Conservation (phyloP, 2,797 vertebrate species). For the Pteropus rufus region DNA sequence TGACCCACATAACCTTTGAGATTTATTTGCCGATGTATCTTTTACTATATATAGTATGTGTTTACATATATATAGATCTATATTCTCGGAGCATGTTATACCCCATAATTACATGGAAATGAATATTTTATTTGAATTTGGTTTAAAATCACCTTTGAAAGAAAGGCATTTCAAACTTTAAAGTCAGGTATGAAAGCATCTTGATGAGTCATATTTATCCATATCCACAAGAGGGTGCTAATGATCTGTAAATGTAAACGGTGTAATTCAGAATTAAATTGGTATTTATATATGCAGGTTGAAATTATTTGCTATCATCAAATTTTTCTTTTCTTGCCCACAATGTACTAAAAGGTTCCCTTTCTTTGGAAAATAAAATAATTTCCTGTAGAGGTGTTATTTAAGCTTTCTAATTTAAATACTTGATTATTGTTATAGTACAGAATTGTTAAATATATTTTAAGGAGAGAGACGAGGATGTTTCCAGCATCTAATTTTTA, state of each 20-base stretch:
- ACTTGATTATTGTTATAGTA: not conserved
- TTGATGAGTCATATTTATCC: constrained; percentile 31
- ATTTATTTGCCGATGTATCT: not conserved
- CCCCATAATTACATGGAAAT: not conserved
- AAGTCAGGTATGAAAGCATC: not conserved
- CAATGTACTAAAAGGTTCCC: not conserved
- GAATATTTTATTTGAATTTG: not conserved
- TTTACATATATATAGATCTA: not conserved
- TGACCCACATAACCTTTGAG: not conserved
- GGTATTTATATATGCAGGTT: not conserved
- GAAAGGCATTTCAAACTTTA: not conserved
- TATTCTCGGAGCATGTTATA: not conserved
- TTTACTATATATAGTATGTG: not conserved
- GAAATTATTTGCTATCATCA: constrained; percentile 20
- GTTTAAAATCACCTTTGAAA: constrained; percentile 13
- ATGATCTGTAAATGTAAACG: constrained; percentile 30
- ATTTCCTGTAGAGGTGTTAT: not conserved
- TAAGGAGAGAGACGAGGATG: not conserved
- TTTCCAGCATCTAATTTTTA: not conserved
- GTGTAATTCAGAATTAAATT: not conserved
- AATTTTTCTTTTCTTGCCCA: not conserved
- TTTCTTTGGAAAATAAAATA: constrained; percentile 25
- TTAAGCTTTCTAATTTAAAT: constrained; percentile 20
- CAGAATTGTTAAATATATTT: not conserved
- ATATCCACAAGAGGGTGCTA: constrained; percentile 65